A percentile compares a stretch with the other conserved stretches of the same genome.
phyloP scores from a whole-genome alignment of 2,113 vertebrate genomes.

The Scartelaos histophorus region DNA sequence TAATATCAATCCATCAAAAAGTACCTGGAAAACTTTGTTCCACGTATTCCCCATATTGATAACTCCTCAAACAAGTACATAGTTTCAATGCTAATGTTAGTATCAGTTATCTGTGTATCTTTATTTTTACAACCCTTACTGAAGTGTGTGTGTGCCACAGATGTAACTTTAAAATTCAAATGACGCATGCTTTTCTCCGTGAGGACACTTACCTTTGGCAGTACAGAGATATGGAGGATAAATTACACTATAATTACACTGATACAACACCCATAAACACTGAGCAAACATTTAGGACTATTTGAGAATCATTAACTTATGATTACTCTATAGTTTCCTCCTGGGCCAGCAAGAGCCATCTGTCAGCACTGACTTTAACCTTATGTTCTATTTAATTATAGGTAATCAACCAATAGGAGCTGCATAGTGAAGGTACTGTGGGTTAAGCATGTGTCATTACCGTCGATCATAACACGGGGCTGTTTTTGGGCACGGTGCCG shows the following conservation, averaged over 20 bases:
- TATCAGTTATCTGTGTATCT: too few relatives aligned
- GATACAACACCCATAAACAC: background rate
- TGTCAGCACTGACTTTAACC: slow-evolving; percentile 17
- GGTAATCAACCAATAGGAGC: slow-evolving; percentile 51
- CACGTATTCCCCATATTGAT: too few relatives aligned
- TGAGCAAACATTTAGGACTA: background rate
- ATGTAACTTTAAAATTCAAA: too few relatives aligned
- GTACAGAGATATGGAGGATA: background rate
- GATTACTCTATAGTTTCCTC: background rate
- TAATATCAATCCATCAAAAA: too few relatives aligned
- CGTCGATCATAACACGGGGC: slow-evolving; percentile 35
- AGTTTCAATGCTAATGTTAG: too few relatives aligned
- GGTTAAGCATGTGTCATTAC: slow-evolving; percentile 41
- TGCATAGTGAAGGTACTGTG: slow-evolving; percentile 40
- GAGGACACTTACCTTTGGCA: slow-evolving; percentile 1
- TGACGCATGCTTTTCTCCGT: background rate
- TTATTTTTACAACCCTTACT: too few relatives aligned
- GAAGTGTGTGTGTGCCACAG: too few relatives aligned
- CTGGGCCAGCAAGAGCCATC: background rate
- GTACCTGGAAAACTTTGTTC: too few relatives aligned
- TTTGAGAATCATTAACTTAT: background rate
- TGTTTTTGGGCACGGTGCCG: slow-evolving; percentile 29
- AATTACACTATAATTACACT: slow-evolving; percentile 1
- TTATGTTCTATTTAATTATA: slow-evolving; percentile 38
- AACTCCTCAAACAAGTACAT: too few relatives aligned